phyloP scores from a whole-genome alignment of 2,888 invertebrate species.

The Phymatocera aterrima region DNA sequence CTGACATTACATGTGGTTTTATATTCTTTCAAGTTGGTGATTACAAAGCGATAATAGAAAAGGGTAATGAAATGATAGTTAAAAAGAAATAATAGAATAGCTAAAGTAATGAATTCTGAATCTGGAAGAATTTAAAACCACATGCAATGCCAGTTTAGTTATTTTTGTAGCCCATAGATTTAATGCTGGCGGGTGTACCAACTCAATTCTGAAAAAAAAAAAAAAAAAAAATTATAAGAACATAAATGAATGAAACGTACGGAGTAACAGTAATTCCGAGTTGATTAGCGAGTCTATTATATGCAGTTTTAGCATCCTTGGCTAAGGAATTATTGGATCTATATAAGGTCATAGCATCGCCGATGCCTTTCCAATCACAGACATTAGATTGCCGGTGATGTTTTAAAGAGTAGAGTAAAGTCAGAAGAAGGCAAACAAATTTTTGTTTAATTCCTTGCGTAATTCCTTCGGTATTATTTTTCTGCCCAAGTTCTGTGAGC shows the following conservation, averaged over 20 bases:
- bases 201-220: conserved; percentile 31
- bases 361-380: conserved; percentile 74
- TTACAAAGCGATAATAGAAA: not conserved
- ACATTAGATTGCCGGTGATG: conserved; percentile 64
- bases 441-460: conserved; percentile 76
- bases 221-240: not conserved
- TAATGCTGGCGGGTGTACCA: too few species aligned
- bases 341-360: conserved; percentile 69
- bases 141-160: too few species aligned
- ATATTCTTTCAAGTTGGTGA: too few species aligned
- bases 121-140: too few species aligned
- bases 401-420: conserved; percentile 74
- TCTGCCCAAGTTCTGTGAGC: conserved; percentile 69
- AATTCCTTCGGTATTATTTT: conserved; percentile 69
- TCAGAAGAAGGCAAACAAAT: conserved; percentile 77
- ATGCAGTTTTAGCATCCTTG: conserved; percentile 74
- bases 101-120: too few species aligned
- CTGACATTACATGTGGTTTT: too few species aligned
- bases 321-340: conserved; percentile 70
- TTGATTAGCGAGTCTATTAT: conserved; percentile 73
- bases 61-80: not conserved
- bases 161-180: too few species aligned
- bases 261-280: conserved; percentile 68
- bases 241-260: conserved; percentile 57
- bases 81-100: too few species aligned